Evolutionary conservation across 2,888 invertebrate genomes (phyloP), one percentile per base, ranked within the genome.

Genomic region (Caprella mutica): DNA sequence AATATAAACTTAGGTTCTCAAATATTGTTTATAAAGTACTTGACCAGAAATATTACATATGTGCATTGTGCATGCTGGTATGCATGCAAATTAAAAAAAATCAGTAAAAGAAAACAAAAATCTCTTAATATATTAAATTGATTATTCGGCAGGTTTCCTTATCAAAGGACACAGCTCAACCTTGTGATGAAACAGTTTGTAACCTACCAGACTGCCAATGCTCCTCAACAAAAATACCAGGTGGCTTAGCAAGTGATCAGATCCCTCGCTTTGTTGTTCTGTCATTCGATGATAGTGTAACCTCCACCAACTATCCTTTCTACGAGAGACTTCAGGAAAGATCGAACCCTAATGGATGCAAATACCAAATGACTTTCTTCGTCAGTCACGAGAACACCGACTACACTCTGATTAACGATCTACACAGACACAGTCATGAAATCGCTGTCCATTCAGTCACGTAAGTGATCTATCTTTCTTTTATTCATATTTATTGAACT

Each of bases 181-280:
- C 12, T 6, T 48, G 48, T 23, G 33, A 48, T 26, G 29, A 48
- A 30, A 48, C 48, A 3, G 44, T 88, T 35, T 92, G 92, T 68
- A 75, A 86, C 30, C 75, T 91, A 57, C 91, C 92, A 9, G 91
- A 92, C 73, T 92, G 92, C 71, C 83, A 79, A 70, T 92, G 92
- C 69, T 92, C 91, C 68, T 91, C 91, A 69, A 82, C 85, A 73
- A 89, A 90, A 65, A 84, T 89, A 71, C 91, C 90, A 70, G 89
- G 90, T 88, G 79, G 72, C 75, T 54, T 54, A 21, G 35, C 23
- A 1, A 5, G 38, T 1, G 24, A 9, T 12, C 17, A 52, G 8
- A 27, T 21, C 9, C 52, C 52, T n/a, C 71, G 84, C 83, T 79
- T 85, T 9, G 79, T 85, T 8, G 73, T 77, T 3, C 68, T 84